Evolutionary conservation across 2,888 invertebrate genomes (phyloP).

Genomic region (Ochropleura plecta): DNA sequence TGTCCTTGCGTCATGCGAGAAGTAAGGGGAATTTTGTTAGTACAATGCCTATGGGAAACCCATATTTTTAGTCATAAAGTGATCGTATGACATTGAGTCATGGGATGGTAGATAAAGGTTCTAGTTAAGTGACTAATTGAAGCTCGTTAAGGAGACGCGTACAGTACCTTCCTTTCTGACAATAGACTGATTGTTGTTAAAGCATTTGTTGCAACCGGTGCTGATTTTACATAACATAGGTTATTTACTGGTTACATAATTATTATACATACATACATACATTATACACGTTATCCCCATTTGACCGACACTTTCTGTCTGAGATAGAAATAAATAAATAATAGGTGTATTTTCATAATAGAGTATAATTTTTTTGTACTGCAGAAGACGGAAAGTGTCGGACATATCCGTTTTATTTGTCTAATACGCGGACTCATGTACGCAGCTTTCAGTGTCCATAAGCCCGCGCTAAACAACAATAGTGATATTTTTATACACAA

Average conservation of each 20-base stretch:
- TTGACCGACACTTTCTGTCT: slow-evolving; percentile 78
- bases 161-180: slow-evolving; percentile 88
- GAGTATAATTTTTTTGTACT: slow-evolving; percentile 86
- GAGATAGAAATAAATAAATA: slow-evolving; percentile 75
- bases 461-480: slow-evolving; percentile 81
- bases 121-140: slow-evolving; percentile 75
- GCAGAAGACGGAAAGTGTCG: slow-evolving; percentile 77
- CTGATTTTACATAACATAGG: slow-evolving; percentile 89
- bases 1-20: slow-evolving; percentile 38
- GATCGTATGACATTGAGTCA: slow-evolving; percentile 66
- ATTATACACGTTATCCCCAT: slow-evolving; percentile 85
- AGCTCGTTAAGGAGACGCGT: slow-evolving; percentile 80
- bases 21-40: slow-evolving; percentile 51
- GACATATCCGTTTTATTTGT: slow-evolving; percentile 83
- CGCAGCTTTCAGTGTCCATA: slow-evolving; percentile 63
- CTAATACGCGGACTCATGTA: slow-evolving; percentile 76
- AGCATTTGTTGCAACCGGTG: slow-evolving; percentile 90
- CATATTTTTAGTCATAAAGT: slow-evolving; percentile 58
- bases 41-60: slow-evolving; percentile 51
- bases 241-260: slow-evolving; percentile 90
- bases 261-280: slow-evolving; percentile 84
- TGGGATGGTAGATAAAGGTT: slow-evolving; percentile 63
- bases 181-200: slow-evolving; percentile 90
- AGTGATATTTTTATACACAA: slow-evolving; percentile 90
- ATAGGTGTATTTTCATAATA: slow-evolving; percentile 86